Percentiles rank a stretch among this genome's conserved stretches.
Conservation (phyloP, 2,113 vertebrate genomes). For the Chloropsis cyanopogon region DNA sequence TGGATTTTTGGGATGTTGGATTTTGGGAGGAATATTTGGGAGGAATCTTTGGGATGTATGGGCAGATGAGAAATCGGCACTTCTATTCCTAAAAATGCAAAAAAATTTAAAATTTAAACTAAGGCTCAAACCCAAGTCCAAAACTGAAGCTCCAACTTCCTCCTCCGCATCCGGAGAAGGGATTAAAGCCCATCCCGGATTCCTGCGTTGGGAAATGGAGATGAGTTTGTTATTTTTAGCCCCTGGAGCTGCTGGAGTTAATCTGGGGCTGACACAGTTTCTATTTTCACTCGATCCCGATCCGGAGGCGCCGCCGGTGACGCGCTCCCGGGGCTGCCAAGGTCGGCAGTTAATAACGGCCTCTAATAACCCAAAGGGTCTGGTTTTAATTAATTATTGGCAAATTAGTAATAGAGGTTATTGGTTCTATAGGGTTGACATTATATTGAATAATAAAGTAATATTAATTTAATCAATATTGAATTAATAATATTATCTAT, state of each 20-base stretch:
- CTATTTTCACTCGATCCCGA: conserved; percentile 22
- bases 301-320: background rate
- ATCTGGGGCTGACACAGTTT: conserved; percentile 57
- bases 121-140: too few relatives aligned
- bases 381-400: background rate
- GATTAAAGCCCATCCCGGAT: background rate
- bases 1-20: too few relatives aligned
- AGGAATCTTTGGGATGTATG: too few relatives aligned
- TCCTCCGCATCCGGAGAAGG: background rate
- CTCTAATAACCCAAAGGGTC: background rate
- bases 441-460: background rate
- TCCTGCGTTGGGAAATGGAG: background rate
- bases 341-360: conserved; percentile 1
- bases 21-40: too few relatives aligned
- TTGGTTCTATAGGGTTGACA: too few relatives aligned
- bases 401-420: accelerated
- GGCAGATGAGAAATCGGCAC: background rate
- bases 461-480: background rate
- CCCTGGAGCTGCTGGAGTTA: conserved; percentile 6
- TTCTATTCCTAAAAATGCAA: background rate
- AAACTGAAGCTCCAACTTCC: background rate
- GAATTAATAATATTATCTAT: too few relatives aligned
- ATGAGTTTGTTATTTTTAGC: conserved; percentile 54
- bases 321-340: background rate
- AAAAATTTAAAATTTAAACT: background rate